Evolutionary conservation across 92 coral and sea anemone species (phyloP), one percentile per base, ranked within the genome.

Genomic region (Porites divaricata): DNA sequence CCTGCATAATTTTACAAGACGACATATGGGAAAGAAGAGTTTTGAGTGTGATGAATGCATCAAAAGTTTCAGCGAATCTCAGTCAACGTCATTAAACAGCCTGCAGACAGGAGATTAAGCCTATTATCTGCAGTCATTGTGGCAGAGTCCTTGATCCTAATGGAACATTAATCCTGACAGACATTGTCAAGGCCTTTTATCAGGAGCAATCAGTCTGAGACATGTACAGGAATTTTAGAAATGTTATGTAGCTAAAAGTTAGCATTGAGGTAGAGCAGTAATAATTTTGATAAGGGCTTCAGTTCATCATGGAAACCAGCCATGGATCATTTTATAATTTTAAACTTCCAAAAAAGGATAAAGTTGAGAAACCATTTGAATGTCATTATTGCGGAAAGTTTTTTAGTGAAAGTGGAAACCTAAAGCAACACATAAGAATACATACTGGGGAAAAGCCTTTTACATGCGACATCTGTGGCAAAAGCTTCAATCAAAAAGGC

Each of bases 311-410:
- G 67, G 15, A 15, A 62, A 11, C 67, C 8, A 1, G 17, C n/a
- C n/a, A n/a, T 16, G 25, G 8, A 20, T 16, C n/a, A n/a, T 62
- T 16, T 8, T 35, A 35, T 35, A 35, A 35, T 35, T 35, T 35
- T 17, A 67, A 16, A 67, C 89, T 74, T 76, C 35, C 49, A 21
- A 35, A 50, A 73, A 87, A 64, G 28, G 78, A 75, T 72, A 66
- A 59, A 16, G 78, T 59, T 72, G 71, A 76, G 59, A 74, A 77
- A 45, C 78, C 74, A 15, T 75, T 74, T 57, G 51, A 75, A 58
- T 87, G 91, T 57, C 56, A 76, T 53, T 70, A 88, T 24, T 76
- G 88, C 51, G 74, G 88, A 14, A 88, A 82, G 80, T 22, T n/a
- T 52, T 76, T 82, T 69, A 77, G 54, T 56, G 14, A 8, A 24